Percentiles rank a stretch among this genome's conserved stretches.
Evolutionary conservation across 1,140 invertebrate species (phyloP).

Genomic region (Ylistrum balloti): DNA sequence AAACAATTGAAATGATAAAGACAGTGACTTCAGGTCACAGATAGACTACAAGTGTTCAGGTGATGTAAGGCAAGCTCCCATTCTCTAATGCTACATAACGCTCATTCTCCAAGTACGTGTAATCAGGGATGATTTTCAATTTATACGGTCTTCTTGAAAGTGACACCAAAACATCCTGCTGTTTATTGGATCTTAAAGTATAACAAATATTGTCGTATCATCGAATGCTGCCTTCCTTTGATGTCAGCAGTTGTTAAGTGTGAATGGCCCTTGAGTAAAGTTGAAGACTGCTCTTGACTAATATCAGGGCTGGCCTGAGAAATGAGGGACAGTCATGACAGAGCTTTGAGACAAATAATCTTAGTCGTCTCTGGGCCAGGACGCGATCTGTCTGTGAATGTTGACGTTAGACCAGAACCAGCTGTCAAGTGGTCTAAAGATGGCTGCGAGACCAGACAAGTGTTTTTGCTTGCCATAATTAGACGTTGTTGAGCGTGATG

Average conservation of each 20-base stretch:
- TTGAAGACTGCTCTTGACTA: background rate
- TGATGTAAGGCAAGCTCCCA: no score
- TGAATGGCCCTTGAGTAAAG: background rate
- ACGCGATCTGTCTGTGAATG: conserved; percentile 30
- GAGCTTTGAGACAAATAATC: background rate
- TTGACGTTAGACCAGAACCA: background rate
- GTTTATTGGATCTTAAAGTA: conserved; percentile 14
- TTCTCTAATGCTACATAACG: background rate
- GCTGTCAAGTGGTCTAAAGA: conserved; percentile 1
- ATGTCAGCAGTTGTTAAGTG: background rate
- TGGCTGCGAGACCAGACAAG: background rate
- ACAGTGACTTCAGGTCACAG: no score
- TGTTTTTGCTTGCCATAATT: conserved; percentile 23
- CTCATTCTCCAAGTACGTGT: background rate
- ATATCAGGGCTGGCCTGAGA: background rate
- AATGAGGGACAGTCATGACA: background rate
- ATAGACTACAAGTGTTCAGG: no score
- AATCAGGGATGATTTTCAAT: background rate
- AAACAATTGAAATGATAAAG: no score
- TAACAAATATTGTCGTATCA: conserved; percentile 14
- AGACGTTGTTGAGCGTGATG: conserved; percentile 23
- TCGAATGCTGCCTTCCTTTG: background rate
- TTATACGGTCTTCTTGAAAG: background rate
- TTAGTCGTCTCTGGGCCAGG: background rate
- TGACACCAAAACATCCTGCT: background rate